These are phyloP conservation scores for Cossypha polioptera DNA, from an alignment of 2,797 vertebrate genomes.

Conservation along the genomic window DNA sequence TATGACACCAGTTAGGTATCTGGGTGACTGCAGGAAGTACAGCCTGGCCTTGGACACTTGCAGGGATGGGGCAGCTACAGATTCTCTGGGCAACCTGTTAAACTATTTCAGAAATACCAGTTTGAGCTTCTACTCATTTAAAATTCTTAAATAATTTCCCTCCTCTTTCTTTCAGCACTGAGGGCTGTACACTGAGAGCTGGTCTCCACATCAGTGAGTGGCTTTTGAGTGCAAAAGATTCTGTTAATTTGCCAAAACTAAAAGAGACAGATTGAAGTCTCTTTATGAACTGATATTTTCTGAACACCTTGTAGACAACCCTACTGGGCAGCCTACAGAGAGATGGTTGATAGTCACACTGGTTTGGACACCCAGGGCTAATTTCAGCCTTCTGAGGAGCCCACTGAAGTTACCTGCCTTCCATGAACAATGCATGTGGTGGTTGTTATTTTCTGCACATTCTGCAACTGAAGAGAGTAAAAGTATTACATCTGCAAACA, in stretches of 20 bases:
- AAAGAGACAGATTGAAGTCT: background rate
- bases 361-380: background rate
- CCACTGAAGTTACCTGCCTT: background rate
- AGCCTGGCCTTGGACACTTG: background rate
- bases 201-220: background rate
- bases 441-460: background rate
- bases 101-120: background rate
- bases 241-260: background rate
- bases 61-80: background rate
- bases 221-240: background rate
- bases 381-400: background rate
- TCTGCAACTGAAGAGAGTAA: background rate
- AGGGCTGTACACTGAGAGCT: background rate
- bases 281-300: background rate
- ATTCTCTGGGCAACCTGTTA: background rate
- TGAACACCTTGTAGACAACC: background rate
- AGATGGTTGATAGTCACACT: background rate
- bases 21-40: rapidly evolving
- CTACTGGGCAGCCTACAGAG: background rate
- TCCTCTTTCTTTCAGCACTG: background rate
- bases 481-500: background rate
- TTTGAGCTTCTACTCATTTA: background rate
- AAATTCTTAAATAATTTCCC: background rate
- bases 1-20: background rate
- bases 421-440: background rate